Conservation (phyloP, 2,113 vertebrate species). For the Aspidoscelis tigris region DNA sequence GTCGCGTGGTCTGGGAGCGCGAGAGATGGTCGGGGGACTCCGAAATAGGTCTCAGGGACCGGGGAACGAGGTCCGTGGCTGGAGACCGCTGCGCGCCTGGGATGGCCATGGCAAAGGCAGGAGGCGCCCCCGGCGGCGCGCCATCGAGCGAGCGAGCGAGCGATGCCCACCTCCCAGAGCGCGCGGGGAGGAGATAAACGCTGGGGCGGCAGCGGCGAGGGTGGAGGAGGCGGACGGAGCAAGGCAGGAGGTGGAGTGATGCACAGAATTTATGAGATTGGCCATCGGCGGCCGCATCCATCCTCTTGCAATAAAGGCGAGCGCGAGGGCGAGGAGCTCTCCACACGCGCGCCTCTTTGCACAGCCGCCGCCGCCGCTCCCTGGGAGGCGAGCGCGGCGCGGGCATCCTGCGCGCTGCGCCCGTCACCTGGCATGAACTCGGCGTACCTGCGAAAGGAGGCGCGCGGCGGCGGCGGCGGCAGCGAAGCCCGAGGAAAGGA, state of each 20-base stretch:
- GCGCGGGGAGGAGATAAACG: background rate
- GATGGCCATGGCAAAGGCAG: background rate
- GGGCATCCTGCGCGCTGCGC: slow-evolving; percentile 23
- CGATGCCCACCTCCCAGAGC: background rate
- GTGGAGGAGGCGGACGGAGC: slow-evolving; percentile 57
- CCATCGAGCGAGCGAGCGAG: too few species aligned
- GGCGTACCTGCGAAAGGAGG: slow-evolving; percentile 35
- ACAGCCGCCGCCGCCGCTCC: background rate
- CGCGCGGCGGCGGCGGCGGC: slow-evolving; percentile 8
- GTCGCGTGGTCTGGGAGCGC: too few species aligned
- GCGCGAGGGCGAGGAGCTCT: slow-evolving; percentile 52
- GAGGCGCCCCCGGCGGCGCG: too few species aligned
- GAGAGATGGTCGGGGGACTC: background rate
- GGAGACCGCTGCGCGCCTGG: background rate
- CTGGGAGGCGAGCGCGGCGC: slow-evolving; percentile 53
- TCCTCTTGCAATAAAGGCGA: slow-evolving; percentile 64
- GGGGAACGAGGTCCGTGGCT: background rate
- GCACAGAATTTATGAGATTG: slow-evolving; percentile 75
- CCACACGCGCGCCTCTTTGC: slow-evolving; percentile 57
- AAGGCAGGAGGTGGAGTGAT: slow-evolving; percentile 70
- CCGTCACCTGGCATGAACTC: slow-evolving; percentile 40
- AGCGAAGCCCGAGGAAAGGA: background rate
- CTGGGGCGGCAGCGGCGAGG: slow-evolving; percentile 48
- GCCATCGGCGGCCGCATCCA: slow-evolving; percentile 49
- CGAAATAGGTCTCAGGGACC: background rate